These are phyloP conservation scores for Aplodontia rufa DNA, from an alignment of 2,113 vertebrate genomes.

Conservation along the genomic window DNA sequence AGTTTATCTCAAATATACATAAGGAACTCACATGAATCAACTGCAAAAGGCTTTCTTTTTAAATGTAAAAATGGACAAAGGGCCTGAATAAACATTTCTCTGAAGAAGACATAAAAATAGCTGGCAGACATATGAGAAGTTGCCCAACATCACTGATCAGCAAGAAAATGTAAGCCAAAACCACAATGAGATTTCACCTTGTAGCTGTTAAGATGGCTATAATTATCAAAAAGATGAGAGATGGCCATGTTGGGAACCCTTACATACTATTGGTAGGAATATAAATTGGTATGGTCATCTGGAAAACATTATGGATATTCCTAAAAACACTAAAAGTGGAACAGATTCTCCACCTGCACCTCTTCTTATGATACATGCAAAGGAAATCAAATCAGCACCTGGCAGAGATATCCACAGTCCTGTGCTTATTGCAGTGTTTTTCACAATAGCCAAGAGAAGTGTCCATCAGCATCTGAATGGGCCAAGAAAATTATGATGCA, in stretches of 20 bases:
- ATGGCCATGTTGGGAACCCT: not conserved
- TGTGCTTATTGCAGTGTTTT: not conserved
- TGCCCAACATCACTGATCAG: not conserved
- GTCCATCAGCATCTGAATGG: not conserved
- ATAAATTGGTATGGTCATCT: not conserved
- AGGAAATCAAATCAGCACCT: not conserved
- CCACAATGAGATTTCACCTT: not conserved
- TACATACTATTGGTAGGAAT: not conserved
- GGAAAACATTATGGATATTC: not conserved
- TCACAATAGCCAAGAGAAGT: not conserved
- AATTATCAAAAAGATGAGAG: not conserved
- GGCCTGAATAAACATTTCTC: not conserved
- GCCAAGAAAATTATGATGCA: not conserved
- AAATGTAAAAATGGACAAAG: not conserved
- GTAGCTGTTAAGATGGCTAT: not conserved
- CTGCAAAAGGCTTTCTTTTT: not conserved
- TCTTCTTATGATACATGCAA: not conserved
- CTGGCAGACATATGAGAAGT: not conserved
- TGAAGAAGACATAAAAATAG: not conserved
- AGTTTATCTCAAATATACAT: not conserved
- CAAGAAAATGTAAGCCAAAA: not conserved
- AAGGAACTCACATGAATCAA: not conserved
- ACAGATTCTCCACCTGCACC: too few relatives aligned
- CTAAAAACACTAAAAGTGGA: not conserved
- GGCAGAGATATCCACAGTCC: not conserved